Percentiles rank a stretch among this genome's conserved stretches.
These are phyloP conservation scores for Clostera curtula DNA, from an alignment of 2,888 invertebrate species.

Conservation along the genomic window DNA sequence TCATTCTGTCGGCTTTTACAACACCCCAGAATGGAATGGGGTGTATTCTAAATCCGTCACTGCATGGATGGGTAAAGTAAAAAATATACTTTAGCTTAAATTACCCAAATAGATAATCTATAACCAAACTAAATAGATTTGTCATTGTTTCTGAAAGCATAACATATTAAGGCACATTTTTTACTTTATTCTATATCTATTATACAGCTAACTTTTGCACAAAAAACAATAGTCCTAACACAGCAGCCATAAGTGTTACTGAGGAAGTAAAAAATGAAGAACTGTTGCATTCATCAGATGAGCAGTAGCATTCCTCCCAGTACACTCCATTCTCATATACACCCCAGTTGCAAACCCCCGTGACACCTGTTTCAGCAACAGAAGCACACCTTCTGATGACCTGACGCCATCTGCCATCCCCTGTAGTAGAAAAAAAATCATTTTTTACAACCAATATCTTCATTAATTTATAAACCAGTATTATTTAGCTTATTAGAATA, in stretches of 20 bases:
- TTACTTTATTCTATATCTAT: constrained; percentile 1
- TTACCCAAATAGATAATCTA: too few species aligned
- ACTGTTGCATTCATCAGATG: constrained; percentile 90
- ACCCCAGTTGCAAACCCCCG: constrained; percentile 97
- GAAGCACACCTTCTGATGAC: constrained; percentile 93
- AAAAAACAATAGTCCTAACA: constrained; percentile 11
- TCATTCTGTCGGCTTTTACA: too few species aligned
- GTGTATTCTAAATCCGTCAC: too few species aligned
- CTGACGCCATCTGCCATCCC: constrained; percentile 96
- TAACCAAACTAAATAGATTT: too few species aligned
- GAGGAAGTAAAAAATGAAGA: constrained; percentile 37
- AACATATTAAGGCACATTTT: constrained; percentile 17
- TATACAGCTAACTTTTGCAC: constrained; percentile 13
- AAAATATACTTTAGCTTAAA: too few species aligned
- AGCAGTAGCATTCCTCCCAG: constrained; percentile 98
- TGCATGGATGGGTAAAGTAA: too few species aligned
- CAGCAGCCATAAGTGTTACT: constrained; percentile 23
- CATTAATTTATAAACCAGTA: not conserved
- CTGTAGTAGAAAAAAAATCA: constrained; percentile 61
- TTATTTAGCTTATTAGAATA: not conserved
- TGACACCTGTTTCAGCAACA: constrained; percentile 92
- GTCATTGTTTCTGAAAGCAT: constrained; percentile 2
- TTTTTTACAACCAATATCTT: not conserved
- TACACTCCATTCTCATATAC: constrained; percentile 95
- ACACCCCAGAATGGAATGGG: too few species aligned